Conservation (phyloP, 2,113 vertebrate species). For the Onychorhynchus coronatus region DNA sequence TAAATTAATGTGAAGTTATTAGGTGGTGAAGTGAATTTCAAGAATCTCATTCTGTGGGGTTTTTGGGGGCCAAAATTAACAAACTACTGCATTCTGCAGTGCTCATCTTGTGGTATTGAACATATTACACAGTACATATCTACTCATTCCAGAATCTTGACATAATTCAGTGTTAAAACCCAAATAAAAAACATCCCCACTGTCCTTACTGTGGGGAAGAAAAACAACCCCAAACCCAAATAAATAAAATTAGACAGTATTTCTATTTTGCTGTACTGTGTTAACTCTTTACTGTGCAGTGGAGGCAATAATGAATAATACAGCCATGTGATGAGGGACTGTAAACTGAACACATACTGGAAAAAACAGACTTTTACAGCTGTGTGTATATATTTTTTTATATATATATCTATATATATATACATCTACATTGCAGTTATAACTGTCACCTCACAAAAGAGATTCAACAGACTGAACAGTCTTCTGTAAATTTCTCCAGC, state of each 20-base stretch:
- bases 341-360: conserved; percentile 20
- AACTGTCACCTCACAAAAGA: conserved; percentile 44
- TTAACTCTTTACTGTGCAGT: conserved; percentile 33
- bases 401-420: neutral
- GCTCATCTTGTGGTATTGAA: neutral
- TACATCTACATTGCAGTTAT: conserved; percentile 16
- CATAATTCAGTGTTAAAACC: neutral
- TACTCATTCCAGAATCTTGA: neutral
- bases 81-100: neutral
- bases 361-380: conserved; percentile 9
- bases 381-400: neutral
- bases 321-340: conserved; percentile 28
- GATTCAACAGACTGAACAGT: conserved; percentile 14
- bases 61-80: neutral
- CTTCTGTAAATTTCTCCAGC: neutral
- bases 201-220: neutral
- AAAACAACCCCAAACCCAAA: neutral
- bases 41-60: neutral
- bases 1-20: neutral
- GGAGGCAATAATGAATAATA: neutral
- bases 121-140: neutral
- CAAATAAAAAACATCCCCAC: neutral
- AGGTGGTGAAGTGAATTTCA: neutral
- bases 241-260: conserved; percentile 54
- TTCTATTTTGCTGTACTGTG: conserved; percentile 10